Evolutionary conservation across 2,888 invertebrate genomes (phyloP), one percentile per base, ranked within the genome.

Genomic region (Mesopsocus fuscifrons): DNA sequence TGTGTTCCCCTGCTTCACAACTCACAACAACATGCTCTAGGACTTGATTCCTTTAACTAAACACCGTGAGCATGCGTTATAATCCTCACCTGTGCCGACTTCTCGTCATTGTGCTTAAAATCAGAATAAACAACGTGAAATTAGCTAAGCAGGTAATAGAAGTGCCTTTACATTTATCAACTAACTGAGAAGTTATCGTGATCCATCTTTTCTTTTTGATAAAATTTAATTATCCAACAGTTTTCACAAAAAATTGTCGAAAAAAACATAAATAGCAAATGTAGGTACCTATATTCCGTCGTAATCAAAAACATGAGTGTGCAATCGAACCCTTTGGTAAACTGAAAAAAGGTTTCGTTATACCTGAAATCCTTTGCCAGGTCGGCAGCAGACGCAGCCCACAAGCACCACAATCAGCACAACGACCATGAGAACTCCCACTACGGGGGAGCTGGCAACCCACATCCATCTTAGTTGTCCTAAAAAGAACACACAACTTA

Each of bases 331-430:
- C 18, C 18, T 26, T 6, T 11, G 11, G 11, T 26, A 26, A 26
- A 23, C 8, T n/a, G 16, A 15, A 41, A 33, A 31, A 3, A 23
- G 18, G 32, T 26, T 40, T 50, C 52, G n/a, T n/a, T n/a, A 52
- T 54, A 65, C 65, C 63, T 64, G 59, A 54, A 65, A 65, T 49
- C 63, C 63, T 53, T 61, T 61, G 49, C 57, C 55, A 46, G 59
- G 55, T 46, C 61, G 59, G 51, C 64, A 65, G 52, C 64, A 65
- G 30, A 63, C 58, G 53, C 65, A 64, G 34, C 63, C 57, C 41
- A 61, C 57, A 45, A 63, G 38, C 16, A 49, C 42, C 22, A 49
- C 34, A 31, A 49, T 45, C 22, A 46, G 42, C 21, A 45, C 44
- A 22, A 47, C 44, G 35, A 49, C 42, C 20, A 49, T 42, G 11